Conservation (phyloP, 2,797 vertebrate genomes). For the Florisuga fusca region DNA sequence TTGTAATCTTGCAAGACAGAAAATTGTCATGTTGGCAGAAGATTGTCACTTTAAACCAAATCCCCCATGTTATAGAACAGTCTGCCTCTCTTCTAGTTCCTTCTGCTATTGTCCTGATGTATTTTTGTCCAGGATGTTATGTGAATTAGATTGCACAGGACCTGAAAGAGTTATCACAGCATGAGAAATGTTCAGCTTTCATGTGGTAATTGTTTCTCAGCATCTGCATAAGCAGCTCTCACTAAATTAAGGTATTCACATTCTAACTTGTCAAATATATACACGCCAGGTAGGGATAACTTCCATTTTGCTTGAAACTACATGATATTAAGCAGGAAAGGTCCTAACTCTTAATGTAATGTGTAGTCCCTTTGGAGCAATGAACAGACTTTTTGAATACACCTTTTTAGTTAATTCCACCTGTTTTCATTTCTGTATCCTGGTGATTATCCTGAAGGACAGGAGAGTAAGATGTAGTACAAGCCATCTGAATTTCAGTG, state of each 20-base stretch:
- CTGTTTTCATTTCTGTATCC: slow-evolving; percentile 17
- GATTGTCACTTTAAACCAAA: too few species aligned
- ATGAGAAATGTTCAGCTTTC: background rate
- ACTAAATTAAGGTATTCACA: background rate
- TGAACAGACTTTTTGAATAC: background rate
- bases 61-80: fast-evolving
- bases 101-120: background rate
- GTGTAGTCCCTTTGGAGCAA: background rate
- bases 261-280: background rate
- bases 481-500: background rate
- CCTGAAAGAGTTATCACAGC: background rate
- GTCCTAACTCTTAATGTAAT: background rate
- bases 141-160: background rate
- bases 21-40: too few species aligned
- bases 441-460: slow-evolving; percentile 13
- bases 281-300: background rate
- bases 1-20: too few species aligned
- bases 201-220: background rate
- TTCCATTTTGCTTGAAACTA: background rate
- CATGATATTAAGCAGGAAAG: background rate
- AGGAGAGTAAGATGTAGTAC: background rate
- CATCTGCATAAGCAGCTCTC: background rate
- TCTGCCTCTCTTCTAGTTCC: background rate
- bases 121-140: background rate
- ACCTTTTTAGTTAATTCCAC: slow-evolving; percentile 3